phyloP scores from a whole-genome alignment of 2,113 vertebrate genomes.

The Aythya baeri region DNA sequence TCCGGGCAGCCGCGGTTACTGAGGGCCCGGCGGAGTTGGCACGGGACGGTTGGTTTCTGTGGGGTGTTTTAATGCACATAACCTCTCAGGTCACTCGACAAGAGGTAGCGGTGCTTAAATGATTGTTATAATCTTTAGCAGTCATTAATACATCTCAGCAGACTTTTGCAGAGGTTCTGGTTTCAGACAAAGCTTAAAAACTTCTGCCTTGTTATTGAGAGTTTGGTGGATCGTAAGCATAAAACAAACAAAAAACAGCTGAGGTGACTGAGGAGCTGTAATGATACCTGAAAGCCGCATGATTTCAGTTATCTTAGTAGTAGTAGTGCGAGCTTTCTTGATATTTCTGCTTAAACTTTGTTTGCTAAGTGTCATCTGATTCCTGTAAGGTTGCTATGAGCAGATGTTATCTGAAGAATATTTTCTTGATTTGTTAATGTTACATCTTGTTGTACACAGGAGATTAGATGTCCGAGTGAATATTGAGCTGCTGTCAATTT shows the following conservation, averaged over 20 bases:
- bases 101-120: neutral
- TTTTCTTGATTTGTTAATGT: neutral
- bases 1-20: neutral
- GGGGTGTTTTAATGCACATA: fast-evolving
- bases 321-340: neutral
- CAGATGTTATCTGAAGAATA: neutral
- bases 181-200: neutral
- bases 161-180: neutral
- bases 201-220: neutral
- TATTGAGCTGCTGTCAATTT: conserved; percentile 85
- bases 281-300: neutral
- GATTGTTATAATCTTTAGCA: neutral
- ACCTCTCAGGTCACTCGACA: neutral
- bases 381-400: neutral
- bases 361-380: neutral
- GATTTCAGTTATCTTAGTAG: fast-evolving
- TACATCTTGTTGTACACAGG: conserved; percentile 73
- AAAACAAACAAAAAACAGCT: fast-evolving
- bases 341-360: neutral
- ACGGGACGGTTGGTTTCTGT: neutral
- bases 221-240: neutral
- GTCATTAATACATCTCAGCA: neutral
- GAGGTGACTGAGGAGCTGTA: neutral
- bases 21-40: too few species aligned
- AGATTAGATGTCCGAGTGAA: conserved; percentile 83